Evolutionary conservation across 35 echinoderm and acorn worm species (phyloP).

Genomic region (Acanthaster planci): DNA sequence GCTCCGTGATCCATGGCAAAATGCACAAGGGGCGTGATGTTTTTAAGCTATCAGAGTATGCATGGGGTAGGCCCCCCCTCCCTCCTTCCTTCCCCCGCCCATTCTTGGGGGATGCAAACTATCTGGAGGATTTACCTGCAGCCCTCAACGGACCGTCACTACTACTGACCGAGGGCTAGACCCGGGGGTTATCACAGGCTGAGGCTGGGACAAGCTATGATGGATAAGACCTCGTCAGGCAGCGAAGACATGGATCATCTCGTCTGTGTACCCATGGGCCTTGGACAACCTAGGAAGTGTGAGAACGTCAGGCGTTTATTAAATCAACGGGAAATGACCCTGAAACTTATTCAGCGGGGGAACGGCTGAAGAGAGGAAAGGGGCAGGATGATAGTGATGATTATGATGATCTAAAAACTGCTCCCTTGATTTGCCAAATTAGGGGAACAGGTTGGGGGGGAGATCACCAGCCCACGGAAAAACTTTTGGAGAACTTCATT

Average conservation of each 20-base stretch:
- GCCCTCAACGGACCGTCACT: neutral
- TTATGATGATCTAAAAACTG: too few relatives aligned
- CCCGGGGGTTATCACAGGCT: neutral
- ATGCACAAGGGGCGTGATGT: too few relatives aligned
- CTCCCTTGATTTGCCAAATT: too few relatives aligned
- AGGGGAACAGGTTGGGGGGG: too few relatives aligned
- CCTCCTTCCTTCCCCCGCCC: neutral
- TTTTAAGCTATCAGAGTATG: neutral
- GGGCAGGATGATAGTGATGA: too few relatives aligned
- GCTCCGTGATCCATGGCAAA: too few relatives aligned
- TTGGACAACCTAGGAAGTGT: conserved; percentile 11
- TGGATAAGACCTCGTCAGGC: neutral
- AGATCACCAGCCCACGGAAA: too few relatives aligned
- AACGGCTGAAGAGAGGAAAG: too few relatives aligned
- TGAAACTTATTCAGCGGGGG: too few relatives aligned
- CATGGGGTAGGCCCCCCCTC: neutral
- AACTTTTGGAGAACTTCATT: too few relatives aligned
- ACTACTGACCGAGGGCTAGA: neutral
- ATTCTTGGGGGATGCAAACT: neutral
- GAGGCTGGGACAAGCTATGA: neutral
- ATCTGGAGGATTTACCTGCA: neutral
- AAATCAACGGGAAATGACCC: too few relatives aligned
- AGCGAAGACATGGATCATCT: conserved; percentile 18
- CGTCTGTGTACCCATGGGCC: neutral
- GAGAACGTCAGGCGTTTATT: too few relatives aligned